These are phyloP conservation scores for Brachionus sp. DNA, from an alignment of 1,140 invertebrate genomes.

Conservation along the genomic window DNA sequence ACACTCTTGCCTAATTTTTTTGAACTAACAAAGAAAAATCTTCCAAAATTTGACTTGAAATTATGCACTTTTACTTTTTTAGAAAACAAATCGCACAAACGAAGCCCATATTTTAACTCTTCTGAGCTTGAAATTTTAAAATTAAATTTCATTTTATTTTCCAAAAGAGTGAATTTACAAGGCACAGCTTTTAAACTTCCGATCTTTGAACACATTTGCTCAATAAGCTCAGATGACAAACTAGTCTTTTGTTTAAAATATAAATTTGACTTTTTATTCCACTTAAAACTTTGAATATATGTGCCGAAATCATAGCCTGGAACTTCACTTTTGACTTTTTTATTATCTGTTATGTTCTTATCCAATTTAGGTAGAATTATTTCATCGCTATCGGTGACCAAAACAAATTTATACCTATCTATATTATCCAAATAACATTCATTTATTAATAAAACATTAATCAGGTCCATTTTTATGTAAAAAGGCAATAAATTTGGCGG, in stretches of 20 bases:
- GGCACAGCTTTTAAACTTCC: neutral
- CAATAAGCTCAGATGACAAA: neutral
- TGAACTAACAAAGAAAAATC: neutral
- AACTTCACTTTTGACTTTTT: neutral
- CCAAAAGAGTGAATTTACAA: neutral
- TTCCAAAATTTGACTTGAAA: neutral
- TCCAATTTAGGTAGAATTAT: neutral
- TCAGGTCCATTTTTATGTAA: constrained; percentile 22
- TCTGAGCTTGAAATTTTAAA: neutral
- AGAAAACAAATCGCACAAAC: neutral
- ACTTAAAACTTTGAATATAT: neutral
- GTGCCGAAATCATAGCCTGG: neutral
- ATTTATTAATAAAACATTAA: constrained; percentile 6
- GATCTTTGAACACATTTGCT: neutral
- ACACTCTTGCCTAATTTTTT: neutral
- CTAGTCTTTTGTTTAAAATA: neutral
- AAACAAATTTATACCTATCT: constrained; percentile 1
- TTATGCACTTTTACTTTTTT: neutral
- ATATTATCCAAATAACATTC: constrained; percentile 41
- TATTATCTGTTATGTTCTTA: neutral
- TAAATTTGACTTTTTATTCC: neutral
- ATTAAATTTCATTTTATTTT: neutral
- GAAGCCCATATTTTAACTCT: neutral
- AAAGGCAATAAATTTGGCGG: neutral
- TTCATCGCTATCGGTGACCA: neutral